Evolutionary conservation across 2,113 vertebrate species (phyloP).

Genomic region (Scomber colias): DNA sequence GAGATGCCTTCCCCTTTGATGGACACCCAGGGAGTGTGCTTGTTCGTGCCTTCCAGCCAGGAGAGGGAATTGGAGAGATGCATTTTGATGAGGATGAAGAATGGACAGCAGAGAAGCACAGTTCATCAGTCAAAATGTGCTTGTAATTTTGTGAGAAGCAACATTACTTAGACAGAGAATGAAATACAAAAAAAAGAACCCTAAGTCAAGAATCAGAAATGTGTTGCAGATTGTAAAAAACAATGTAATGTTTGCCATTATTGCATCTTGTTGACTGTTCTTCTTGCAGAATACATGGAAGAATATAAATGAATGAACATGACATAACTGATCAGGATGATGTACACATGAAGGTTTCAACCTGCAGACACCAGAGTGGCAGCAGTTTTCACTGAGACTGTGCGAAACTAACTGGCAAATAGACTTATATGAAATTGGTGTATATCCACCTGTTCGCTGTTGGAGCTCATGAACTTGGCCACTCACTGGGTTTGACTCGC

Average conservation of each 20-base stretch:
- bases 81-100: slow-evolving; percentile 82
- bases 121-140: slow-evolving; percentile 46
- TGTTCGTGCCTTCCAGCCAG: slow-evolving; percentile 73
- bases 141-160: background rate
- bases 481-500: slow-evolving; percentile 84
- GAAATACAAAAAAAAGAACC: background rate
- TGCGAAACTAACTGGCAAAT: too few species aligned
- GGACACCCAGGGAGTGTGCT: slow-evolving; percentile 59
- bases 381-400: background rate
- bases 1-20: slow-evolving; percentile 78
- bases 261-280: too few species aligned
- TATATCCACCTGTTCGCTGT: slow-evolving; percentile 80
- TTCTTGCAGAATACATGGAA: too few species aligned
- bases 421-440: background rate
- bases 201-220: too few species aligned
- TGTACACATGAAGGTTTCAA: background rate
- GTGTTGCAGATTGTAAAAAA: too few species aligned
- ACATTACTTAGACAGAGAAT: background rate
- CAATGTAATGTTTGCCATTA: too few species aligned
- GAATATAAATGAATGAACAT: too few species aligned
- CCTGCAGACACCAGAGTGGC: background rate
- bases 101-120: slow-evolving; percentile 56
- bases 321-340: background rate
- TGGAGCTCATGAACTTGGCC: slow-evolving; percentile 86
- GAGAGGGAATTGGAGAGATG: slow-evolving; percentile 73